Base-by-base conservation (phyloP, 2,888 invertebrate genomes). In the Ectemnius continuus region DNA sequence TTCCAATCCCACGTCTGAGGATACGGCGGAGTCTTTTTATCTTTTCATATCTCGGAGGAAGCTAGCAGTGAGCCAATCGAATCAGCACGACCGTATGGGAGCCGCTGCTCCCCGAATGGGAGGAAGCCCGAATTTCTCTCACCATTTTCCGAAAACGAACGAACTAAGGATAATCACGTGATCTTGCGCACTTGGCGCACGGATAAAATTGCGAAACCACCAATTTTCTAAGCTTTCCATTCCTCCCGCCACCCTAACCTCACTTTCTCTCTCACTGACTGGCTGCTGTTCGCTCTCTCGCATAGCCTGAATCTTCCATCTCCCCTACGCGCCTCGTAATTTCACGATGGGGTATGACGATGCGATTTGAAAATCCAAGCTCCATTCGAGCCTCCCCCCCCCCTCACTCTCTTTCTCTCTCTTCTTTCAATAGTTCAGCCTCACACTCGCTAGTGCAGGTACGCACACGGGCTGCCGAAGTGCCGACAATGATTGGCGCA, bases 401-500 rank as follows among this genome's bases (percentile, higher is more conserved):
- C 23, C 23, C 23, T 23, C 23, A 2, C 23, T 23, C 23, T 36
- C 36, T 36, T 8, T 8, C 8, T 0, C 36, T 11, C 36, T 8
- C 36, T 36, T 11, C 36, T 36, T 36, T 36, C 36, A 1, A 36
- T 36, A 36, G 36, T 36, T 36, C 36, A 11, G 6, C 36, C 36
- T 36, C 36, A 11, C 36, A 8, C 36, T 2, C 36, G 36, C 36
- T 8, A 11, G 8, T 8, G 8, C 36, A 36, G 36, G 36, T 36
- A 36, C 36, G 36, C 36, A 36, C 36, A 36, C 36, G 36, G 36
- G 36, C 11, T 36, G 36, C 8, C 36, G 8, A 36, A 36, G 36
- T 36, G 36, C 76, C 75, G 72, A 67, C 67, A 68, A 81, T 81
- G 77, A 82, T 82, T 82, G 77, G 79, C 76, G 64, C 71, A 81